phyloP scores from a whole-genome alignment of 2,797 vertebrate species.

The Halcyon smyrnensis region DNA sequence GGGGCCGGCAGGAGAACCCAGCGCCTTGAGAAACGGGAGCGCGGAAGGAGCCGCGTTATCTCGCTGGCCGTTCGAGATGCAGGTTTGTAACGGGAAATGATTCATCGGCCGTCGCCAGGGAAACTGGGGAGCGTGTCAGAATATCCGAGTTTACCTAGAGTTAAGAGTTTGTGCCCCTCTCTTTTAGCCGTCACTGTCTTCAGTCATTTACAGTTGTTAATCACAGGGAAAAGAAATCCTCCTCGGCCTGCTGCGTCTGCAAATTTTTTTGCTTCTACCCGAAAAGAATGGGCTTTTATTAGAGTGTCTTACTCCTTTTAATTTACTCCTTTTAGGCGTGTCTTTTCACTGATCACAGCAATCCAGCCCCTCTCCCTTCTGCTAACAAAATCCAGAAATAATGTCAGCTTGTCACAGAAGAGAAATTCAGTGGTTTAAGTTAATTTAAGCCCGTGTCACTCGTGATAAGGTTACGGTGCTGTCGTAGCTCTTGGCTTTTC shows the following conservation, averaged over 20 bases:
- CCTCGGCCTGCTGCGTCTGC: fast-evolving
- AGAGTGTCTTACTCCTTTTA: background rate
- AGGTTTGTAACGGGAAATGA: background rate
- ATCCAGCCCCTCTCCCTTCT: background rate
- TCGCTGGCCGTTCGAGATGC: background rate
- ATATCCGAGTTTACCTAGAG: background rate
- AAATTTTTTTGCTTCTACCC: background rate
- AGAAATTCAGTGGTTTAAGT: background rate
- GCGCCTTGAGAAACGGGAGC: background rate
- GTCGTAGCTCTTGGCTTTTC: background rate
- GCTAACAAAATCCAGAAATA: background rate
- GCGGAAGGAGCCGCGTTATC: fast-evolving
- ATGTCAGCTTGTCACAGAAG: background rate
- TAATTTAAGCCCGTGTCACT: background rate
- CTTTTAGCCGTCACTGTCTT: fast-evolving
- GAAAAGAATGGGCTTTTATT: background rate
- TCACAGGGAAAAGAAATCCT: background rate
- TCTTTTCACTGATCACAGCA: background rate
- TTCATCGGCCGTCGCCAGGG: background rate
- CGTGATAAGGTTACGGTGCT: fast-evolving
- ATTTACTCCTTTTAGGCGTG: background rate
- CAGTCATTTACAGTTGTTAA: background rate
- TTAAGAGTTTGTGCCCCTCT: background rate
- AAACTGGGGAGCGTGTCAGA: background rate
- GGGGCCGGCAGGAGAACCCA: background rate